A percentile compares a stretch with the other conserved stretches of the same genome.
Conservation (phyloP, 2,797 vertebrate species). For the Australoheros facetus region DNA sequence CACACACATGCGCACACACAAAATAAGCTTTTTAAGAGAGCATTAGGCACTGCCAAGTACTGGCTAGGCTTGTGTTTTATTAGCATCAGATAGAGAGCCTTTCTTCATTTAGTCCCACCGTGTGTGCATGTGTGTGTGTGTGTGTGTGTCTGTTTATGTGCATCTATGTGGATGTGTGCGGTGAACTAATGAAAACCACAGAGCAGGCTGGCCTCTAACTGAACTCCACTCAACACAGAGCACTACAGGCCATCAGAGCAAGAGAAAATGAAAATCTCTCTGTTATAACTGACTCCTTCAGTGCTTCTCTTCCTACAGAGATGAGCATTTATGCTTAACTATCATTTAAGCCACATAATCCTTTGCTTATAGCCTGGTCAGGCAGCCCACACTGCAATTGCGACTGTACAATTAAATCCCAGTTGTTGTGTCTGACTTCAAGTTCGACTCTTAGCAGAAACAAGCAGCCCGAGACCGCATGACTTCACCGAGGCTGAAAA, state of each 20-base stretch:
- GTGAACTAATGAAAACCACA: conserved; percentile 52
- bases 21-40: conserved; percentile 52
- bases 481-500: background rate
- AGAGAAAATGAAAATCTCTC: conserved; percentile 24
- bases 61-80: conserved; percentile 66
- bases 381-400: background rate
- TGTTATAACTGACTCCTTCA: conserved; percentile 9
- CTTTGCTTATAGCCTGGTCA: conserved; percentile 9
- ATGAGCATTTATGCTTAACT: conserved; percentile 5
- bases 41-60: conserved; percentile 55
- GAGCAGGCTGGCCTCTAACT: conserved; percentile 39
- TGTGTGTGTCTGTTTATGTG: background rate
- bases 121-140: conserved; percentile 14
- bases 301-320: background rate
- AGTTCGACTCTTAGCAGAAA: background rate
- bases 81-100: conserved; percentile 67
- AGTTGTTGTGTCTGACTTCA: background rate
- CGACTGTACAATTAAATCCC: background rate
- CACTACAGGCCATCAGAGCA: conserved; percentile 15
- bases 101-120: conserved; percentile 50
- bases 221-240: conserved; percentile 36
- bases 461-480: background rate
- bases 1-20: conserved; percentile 15
- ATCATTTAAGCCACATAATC: conserved; percentile 8
- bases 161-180: conserved; percentile 3